A percentile compares a stretch with the other conserved stretches of the same genome.
These are phyloP conservation scores for Amphiprion ocellaris DNA, from an alignment of 2,113 vertebrate genomes.

Conservation along the genomic window DNA sequence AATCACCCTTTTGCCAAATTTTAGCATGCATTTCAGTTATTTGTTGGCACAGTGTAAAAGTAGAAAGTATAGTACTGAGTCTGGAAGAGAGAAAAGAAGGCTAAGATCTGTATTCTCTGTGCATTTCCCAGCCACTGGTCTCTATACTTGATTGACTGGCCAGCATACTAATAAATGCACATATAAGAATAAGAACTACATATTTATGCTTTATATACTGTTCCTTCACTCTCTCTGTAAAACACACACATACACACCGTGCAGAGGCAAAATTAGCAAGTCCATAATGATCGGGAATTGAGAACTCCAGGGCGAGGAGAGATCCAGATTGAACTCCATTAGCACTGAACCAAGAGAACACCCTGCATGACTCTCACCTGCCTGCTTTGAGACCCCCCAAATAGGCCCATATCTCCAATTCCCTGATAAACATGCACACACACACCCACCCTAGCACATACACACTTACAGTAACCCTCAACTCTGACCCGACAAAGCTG, in stretches of 20 bases:
- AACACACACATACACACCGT: slow-evolving; percentile 6
- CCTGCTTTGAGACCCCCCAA: slow-evolving; percentile 60
- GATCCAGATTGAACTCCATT: slow-evolving; percentile 73
- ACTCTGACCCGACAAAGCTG: slow-evolving; percentile 69
- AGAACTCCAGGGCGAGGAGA: slow-evolving; percentile 34
- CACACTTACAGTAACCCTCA: slow-evolving; percentile 62
- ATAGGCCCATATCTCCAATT: slow-evolving; percentile 58
- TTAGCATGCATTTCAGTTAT: background rate
- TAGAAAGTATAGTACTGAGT: background rate
- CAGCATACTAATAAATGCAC: slow-evolving; percentile 16
- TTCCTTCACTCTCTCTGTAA: slow-evolving; percentile 1
- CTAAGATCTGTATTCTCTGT: background rate
- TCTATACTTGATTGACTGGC: slow-evolving; percentile 7
- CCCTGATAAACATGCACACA: slow-evolving; percentile 60
- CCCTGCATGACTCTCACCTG: slow-evolving; percentile 75
- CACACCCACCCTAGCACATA: slow-evolving; percentile 40
- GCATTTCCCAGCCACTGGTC: background rate
- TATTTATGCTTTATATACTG: background rate
- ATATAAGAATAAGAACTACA: background rate
- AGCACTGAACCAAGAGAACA: slow-evolving; percentile 68
- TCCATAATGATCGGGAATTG: slow-evolving; percentile 51
- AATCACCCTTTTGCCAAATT: background rate
- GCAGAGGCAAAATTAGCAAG: slow-evolving; percentile 58
- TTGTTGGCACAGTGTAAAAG: background rate
- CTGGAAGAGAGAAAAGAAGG: background rate